Base-by-base conservation (phyloP, 2,797 vertebrate species). In the Nyctibius grandis region DNA sequence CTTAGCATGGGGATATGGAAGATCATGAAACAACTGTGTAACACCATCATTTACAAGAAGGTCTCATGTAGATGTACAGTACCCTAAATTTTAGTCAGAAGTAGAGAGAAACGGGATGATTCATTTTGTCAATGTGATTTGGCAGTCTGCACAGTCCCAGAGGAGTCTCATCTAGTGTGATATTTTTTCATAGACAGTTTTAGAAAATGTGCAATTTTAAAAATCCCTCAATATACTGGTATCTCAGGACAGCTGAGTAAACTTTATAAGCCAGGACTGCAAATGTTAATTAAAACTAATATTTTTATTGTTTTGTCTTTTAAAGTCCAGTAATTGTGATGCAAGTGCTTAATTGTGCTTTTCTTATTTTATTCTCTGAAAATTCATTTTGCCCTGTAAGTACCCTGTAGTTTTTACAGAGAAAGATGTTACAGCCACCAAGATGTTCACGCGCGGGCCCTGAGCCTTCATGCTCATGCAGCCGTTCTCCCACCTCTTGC, bases 81-180 rank as follows among this genome's bases (percentile, higher is more conserved):
- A 50, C 23, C 25, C 57, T 85, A 63, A 91, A 82, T 93, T 88
- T 79, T 70, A 82, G 54, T 63, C 57, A 95, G 56, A 96, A 93
- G 51, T 36, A 88, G 51, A 69, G 38, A 84, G 36, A 91, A 91
- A 51, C 45, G 42, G 25, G 4, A 28, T 91, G 90, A 95, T 95
- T 89, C 76, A 81, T 90, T 82, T 79, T 88, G 59, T 75, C 73
- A 72, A 0, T 80, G 75, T 89, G 82, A 92, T 92, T 86, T 96
- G 80, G 50, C 88, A 94, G 45, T 51, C 72, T 87, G 60, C 61
- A 42, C 18, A 65, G 40, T 87, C 64, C 44, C 75, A 65, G 78
- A 65, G 38, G 34, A 95, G n/a, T 72, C 70, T 89, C 29, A 45
- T 67, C 40, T 54, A 79, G 15, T 82, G 69, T 70, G 88, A 50